phyloP scores from a whole-genome alignment of 2,797 vertebrate genomes.

The Trichosurus vulpecula region DNA sequence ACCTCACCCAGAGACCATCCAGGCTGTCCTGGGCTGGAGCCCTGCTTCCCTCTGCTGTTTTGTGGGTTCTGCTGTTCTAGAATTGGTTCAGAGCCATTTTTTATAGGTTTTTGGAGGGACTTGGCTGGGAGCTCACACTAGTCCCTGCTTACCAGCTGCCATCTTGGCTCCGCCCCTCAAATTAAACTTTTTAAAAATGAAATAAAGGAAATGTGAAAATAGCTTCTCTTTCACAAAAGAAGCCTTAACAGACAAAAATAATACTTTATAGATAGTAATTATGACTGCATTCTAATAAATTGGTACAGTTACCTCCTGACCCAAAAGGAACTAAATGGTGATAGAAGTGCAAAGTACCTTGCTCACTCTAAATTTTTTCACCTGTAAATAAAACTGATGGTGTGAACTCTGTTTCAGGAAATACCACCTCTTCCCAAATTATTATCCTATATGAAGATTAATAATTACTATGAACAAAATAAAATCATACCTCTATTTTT shows the following conservation, averaged over 20 bases:
- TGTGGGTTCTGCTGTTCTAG: too few species aligned
- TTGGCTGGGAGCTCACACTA: too few species aligned
- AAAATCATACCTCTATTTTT: conserved; percentile 88
- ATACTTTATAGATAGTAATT: background rate
- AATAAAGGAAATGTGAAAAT: background rate
- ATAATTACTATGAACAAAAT: conserved; percentile 3
- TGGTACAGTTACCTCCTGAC: background rate
- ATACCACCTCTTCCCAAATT: conserved; percentile 24
- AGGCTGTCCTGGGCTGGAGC: too few species aligned
- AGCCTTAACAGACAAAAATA: background rate
- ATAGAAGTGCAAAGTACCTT: background rate
- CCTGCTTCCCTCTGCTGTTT: too few species aligned
- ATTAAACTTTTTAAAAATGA: background rate
- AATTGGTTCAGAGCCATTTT: too few species aligned
- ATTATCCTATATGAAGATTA: conserved; percentile 29
- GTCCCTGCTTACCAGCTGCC: too few species aligned
- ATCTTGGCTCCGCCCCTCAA: too few species aligned
- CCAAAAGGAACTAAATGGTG: background rate
- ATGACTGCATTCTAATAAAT: background rate
- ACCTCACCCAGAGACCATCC: too few species aligned
- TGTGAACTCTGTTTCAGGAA: conserved; percentile 40
- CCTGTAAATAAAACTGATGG: background rate
- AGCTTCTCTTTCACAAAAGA: background rate
- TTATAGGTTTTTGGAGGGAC: too few species aligned
- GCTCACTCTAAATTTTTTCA: conserved; percentile 31